Conservation (phyloP, 2,888 invertebrate genomes). For the Caradrina clavipalpis region DNA sequence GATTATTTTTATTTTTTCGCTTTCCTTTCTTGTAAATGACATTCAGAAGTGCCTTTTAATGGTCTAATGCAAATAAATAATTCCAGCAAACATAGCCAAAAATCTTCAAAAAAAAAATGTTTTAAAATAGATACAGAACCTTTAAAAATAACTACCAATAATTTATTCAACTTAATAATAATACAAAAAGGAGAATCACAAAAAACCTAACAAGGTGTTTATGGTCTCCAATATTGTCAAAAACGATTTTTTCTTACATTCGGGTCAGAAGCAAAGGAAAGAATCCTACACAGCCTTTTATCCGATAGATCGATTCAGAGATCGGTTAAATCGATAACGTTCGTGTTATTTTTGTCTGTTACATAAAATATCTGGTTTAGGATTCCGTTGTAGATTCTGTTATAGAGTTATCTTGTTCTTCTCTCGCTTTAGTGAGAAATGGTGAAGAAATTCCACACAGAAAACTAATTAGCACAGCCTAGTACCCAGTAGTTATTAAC, state of each 20-base stretch:
- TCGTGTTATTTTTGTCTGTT: slow-evolving; percentile 48
- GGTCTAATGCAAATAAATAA: too few species aligned
- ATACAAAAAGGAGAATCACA: slow-evolving; percentile 51
- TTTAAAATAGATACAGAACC: slow-evolving; percentile 20
- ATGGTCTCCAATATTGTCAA: slow-evolving; percentile 64
- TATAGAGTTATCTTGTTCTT: too few species aligned
- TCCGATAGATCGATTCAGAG: slow-evolving; percentile 54
- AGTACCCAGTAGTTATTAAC: too few species aligned
- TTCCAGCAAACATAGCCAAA: too few species aligned
- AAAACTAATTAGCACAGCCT: too few species aligned
- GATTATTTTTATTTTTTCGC: too few species aligned
- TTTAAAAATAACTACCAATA: neutral
- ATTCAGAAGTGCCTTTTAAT: too few species aligned
- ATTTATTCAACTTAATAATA: slow-evolving; percentile 26
- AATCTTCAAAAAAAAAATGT: neutral
- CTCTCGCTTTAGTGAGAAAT: too few species aligned
- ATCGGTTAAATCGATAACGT: slow-evolving; percentile 59
- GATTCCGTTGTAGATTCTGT: too few species aligned
- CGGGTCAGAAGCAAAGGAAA: slow-evolving; percentile 55
- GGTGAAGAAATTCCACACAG: too few species aligned
- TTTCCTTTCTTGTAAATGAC: too few species aligned
- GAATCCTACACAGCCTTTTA: slow-evolving; percentile 53
- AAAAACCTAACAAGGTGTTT: slow-evolving; percentile 74
- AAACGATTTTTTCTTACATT: slow-evolving; percentile 47
- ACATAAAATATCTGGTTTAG: slow-evolving; percentile 42